Evolutionary conservation across 1,140 invertebrate genomes (phyloP).

Genomic region (Pollicipes pollicipes): DNA sequence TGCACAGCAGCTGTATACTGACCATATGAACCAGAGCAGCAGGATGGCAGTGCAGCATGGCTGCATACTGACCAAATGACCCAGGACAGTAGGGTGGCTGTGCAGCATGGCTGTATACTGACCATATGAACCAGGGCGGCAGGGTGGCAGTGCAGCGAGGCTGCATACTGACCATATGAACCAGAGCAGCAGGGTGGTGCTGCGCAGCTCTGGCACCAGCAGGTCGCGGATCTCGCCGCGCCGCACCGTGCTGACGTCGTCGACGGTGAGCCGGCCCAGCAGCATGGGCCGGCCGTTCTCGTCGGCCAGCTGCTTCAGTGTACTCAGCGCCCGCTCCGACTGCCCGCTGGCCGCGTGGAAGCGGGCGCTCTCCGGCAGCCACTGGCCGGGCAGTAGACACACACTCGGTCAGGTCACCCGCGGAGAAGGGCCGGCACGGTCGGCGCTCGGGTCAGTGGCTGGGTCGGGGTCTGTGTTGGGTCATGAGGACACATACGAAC

Average conservation of each 20-base stretch:
- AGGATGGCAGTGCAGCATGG: too few species aligned
- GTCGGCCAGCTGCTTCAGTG: constrained; percentile 61
- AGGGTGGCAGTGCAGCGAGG: too few species aligned
- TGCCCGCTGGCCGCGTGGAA: constrained; percentile 70
- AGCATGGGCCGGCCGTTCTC: constrained; percentile 82
- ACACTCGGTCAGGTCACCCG: neutral
- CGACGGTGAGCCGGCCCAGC: constrained; percentile 65
- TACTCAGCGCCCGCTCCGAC: constrained; percentile 64
- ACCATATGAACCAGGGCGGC: constrained; percentile 93
- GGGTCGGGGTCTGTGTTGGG: too few species aligned
- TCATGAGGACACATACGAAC: too few species aligned
- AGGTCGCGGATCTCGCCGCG: constrained; percentile 45
- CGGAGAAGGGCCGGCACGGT: too few species aligned
- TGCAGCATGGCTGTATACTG: too few species aligned
- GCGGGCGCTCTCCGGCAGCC: constrained; percentile 80
- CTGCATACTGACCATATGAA: constrained; percentile 83
- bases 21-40: too few species aligned
- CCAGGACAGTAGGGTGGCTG: too few species aligned
- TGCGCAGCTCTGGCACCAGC: constrained; percentile 54
- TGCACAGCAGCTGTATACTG: too few species aligned
- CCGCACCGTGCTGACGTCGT: constrained; percentile 38
- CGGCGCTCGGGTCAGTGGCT: neutral
- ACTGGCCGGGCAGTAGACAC: constrained; percentile 35
- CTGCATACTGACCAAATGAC: too few species aligned
- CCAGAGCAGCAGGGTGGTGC: constrained; percentile 74